Evolutionary conservation across 2,888 invertebrate species (phyloP).

Genomic region (Argyresthia goedartella): DNA sequence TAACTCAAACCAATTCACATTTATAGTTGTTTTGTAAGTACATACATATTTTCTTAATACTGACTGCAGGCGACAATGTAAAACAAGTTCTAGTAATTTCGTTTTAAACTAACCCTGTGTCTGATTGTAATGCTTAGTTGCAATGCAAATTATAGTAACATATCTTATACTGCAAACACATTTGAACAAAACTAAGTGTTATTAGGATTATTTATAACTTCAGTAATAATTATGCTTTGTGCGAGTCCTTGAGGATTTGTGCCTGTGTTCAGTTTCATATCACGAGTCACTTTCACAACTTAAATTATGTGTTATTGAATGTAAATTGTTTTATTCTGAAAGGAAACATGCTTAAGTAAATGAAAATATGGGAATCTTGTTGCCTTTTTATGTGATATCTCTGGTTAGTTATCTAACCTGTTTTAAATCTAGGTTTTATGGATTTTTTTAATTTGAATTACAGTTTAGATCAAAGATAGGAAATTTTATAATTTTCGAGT

Average conservation of each 20-base stretch:
- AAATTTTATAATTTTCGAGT: neutral
- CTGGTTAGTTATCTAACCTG: neutral
- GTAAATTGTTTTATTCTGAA: slow-evolving; percentile 67
- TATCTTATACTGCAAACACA: neutral
- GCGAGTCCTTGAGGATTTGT: no score
- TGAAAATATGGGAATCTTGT: slow-evolving; percentile 53
- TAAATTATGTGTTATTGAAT: slow-evolving; percentile 68
- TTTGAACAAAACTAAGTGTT: slow-evolving; percentile 6
- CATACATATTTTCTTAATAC: slow-evolving; percentile 13
- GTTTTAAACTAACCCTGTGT: slow-evolving; percentile 42
- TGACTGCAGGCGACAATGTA: neutral
- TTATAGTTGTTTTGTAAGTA: slow-evolving; percentile 1
- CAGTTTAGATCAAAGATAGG: neutral
- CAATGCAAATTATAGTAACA: slow-evolving; percentile 26
- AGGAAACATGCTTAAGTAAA: slow-evolving; percentile 69
- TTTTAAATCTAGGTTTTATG: neutral
- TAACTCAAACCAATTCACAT: slow-evolving; percentile 3
- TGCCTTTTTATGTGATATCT: neutral
- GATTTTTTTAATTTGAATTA: no score
- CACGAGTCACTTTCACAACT: slow-evolving; percentile 58
- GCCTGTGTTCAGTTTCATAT: slow-evolving; percentile 50
- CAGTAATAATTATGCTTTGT: no score
- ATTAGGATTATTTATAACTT: neutral
- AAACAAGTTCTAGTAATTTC: slow-evolving; percentile 2
- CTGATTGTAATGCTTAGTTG: slow-evolving; percentile 35